These are phyloP conservation scores for Poeciliopsis presidionis DNA, from an alignment of 2,797 vertebrate species.

Conservation along the genomic window DNA sequence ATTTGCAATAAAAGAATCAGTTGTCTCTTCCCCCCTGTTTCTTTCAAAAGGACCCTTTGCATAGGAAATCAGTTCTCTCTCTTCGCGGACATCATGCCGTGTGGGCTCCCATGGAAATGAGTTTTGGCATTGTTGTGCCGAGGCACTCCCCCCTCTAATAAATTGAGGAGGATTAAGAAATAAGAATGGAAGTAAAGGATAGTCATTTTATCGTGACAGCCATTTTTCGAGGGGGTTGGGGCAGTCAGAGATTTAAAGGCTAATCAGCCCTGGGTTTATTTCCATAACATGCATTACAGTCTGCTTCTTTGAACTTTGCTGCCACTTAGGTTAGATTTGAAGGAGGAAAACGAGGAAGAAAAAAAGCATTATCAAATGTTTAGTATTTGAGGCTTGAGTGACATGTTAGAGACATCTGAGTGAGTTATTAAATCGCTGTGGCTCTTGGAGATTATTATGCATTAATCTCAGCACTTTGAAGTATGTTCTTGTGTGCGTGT, in stretches of 20 bases:
- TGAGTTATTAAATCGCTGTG: slow-evolving; percentile 77
- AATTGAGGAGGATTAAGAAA: slow-evolving; percentile 94
- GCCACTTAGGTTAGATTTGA: slow-evolving; percentile 77
- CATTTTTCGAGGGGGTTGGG: slow-evolving; percentile 89
- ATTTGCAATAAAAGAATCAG: slow-evolving; percentile 88
- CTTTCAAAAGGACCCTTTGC: slow-evolving; percentile 84
- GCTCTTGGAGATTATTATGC: slow-evolving; percentile 78
- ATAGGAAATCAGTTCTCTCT: slow-evolving; percentile 95
- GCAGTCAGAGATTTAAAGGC: slow-evolving; percentile 88
- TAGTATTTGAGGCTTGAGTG: slow-evolving; percentile 73
- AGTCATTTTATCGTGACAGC: slow-evolving; percentile 91
- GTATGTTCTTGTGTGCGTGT: slow-evolving; percentile 44
- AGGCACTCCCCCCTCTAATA: slow-evolving; percentile 85
- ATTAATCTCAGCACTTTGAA: slow-evolving; percentile 82
- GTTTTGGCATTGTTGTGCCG: slow-evolving; percentile 82
- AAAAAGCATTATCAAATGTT: slow-evolving; percentile 68
- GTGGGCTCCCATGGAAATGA: slow-evolving; percentile 93
- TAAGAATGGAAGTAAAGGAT: slow-evolving; percentile 91
- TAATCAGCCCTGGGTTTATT: slow-evolving; percentile 92
- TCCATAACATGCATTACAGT: slow-evolving; percentile 86
- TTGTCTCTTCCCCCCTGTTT: slow-evolving; percentile 50
- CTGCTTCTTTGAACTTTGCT: slow-evolving; percentile 81
- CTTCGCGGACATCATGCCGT: slow-evolving; percentile 92
- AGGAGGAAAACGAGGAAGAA: slow-evolving; percentile 24
- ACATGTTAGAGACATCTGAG: slow-evolving; percentile 76